Evolutionary conservation across 2,797 vertebrate species (phyloP).

Genomic region (Picus viridis): DNA sequence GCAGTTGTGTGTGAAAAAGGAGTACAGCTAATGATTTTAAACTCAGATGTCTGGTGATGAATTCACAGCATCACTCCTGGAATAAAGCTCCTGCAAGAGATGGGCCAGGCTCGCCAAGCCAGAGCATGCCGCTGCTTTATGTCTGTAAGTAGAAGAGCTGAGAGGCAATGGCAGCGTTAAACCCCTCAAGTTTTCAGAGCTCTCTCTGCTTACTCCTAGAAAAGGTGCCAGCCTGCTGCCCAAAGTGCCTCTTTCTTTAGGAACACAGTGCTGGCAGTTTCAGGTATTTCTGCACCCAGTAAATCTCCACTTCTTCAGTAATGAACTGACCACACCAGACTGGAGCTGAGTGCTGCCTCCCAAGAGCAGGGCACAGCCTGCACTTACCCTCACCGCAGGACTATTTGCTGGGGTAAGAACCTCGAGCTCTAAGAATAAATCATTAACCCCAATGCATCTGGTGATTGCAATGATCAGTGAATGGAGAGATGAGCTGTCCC

Average conservation of each 20-base stretch:
- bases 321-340: not conserved
- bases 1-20: not conserved
- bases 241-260: not conserved
- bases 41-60: not conserved
- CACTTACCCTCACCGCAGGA: no score
- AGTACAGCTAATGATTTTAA: not conserved
- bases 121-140: not conserved
- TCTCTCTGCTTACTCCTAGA: not conserved
- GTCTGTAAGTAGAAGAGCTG: not conserved
- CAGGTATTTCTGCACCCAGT: not conserved
- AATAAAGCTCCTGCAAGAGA: not conserved
- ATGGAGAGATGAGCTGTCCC: not conserved
- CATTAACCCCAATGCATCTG: not conserved
- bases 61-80: not conserved
- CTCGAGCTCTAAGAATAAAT: not conserved
- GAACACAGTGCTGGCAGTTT: rapidly evolving
- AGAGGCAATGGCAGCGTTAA: not conserved
- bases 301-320: not conserved
- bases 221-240: not conserved
- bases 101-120: rapidly evolving
- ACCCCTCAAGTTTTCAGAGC: not conserved
- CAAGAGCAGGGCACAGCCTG: not conserved
- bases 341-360: not conserved
- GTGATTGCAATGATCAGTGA: not conserved
- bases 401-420: not conserved